These are phyloP conservation scores for Lutraria rhynchaena DNA, from an alignment of 1,140 invertebrate species.

Conservation along the genomic window DNA sequence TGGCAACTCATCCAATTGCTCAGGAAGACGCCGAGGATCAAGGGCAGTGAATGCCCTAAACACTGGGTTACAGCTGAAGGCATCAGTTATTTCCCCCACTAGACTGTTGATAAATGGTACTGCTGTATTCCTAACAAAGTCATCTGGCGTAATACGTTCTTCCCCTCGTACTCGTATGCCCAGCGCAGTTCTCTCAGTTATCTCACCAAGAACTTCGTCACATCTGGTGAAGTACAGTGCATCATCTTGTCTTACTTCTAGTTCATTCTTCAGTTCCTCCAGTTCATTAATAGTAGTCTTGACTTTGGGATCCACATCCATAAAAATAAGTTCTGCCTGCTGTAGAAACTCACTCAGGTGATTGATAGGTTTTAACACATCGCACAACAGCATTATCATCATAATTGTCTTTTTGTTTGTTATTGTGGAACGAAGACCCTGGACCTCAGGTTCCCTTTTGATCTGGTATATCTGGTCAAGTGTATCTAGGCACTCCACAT, in stretches of 20 bases:
- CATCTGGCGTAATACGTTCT: not conserved
- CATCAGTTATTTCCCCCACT: constrained; percentile 15
- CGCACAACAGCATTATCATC: not conserved
- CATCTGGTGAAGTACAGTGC: not conserved
- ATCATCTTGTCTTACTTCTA: not conserved
- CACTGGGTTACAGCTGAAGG: constrained; percentile 10
- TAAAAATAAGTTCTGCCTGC: not conserved
- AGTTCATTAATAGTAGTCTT: not conserved
- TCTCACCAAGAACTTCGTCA: not conserved
- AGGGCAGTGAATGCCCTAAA: not conserved
- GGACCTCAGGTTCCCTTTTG: not conserved
- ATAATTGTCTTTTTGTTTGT: not conserved
- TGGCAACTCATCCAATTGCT: not conserved
- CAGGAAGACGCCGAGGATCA: not conserved
- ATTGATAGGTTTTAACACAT: not conserved
- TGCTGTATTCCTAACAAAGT: not conserved
- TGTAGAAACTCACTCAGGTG: not conserved
- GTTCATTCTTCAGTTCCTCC: not conserved
- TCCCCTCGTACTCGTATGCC: not conserved
- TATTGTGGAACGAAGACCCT: not conserved
- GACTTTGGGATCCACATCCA: not conserved
- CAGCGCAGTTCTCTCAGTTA: not conserved
- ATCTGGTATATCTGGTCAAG: not conserved
- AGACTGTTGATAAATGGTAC: constrained; percentile 14
- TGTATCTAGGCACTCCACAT: not conserved